Conservation (phyloP, 2,797 vertebrate species). For the Anas flavirostris region DNA sequence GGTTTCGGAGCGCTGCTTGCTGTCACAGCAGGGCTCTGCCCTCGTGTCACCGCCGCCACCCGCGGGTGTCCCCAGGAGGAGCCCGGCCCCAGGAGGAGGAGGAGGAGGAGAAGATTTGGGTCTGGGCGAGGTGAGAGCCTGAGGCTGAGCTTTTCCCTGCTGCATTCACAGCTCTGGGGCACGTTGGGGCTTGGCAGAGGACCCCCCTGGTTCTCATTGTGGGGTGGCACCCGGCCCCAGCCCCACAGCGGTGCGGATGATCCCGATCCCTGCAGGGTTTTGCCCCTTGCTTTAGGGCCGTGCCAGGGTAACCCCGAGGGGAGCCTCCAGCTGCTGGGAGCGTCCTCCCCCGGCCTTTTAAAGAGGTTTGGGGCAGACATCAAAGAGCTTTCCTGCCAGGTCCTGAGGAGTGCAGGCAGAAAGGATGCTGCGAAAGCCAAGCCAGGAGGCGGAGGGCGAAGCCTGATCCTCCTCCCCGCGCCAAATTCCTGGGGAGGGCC, state of each 20-base stretch:
- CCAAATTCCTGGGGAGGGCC: not conserved
- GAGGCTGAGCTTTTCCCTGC: not conserved
- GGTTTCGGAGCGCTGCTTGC: not conserved
- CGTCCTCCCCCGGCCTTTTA: not conserved
- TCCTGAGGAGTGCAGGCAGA: not conserved
- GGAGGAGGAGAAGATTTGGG: not conserved
- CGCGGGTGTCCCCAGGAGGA: not conserved
- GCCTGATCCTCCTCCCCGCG: not conserved
- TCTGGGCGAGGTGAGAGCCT: not conserved
- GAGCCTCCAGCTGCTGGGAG: not conserved
- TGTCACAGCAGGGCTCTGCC: not conserved
- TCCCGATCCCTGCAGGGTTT: not conserved
- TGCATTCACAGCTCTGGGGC: not conserved
- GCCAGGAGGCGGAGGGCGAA: not conserved
- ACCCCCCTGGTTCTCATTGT: not conserved
- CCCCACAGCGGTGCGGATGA: not conserved
- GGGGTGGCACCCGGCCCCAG: not conserved
- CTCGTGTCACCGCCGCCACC: too few species aligned
- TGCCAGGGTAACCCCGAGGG: rapidly evolving
- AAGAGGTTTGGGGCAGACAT: not conserved
- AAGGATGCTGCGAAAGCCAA: not conserved
- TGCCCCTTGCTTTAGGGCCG: not conserved
- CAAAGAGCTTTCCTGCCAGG: not conserved
- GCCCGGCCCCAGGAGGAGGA: not conserved
- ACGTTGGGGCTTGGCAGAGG: not conserved